Base-by-base conservation (phyloP, 2,888 invertebrate genomes). In the Itoplectis maculator region DNA sequence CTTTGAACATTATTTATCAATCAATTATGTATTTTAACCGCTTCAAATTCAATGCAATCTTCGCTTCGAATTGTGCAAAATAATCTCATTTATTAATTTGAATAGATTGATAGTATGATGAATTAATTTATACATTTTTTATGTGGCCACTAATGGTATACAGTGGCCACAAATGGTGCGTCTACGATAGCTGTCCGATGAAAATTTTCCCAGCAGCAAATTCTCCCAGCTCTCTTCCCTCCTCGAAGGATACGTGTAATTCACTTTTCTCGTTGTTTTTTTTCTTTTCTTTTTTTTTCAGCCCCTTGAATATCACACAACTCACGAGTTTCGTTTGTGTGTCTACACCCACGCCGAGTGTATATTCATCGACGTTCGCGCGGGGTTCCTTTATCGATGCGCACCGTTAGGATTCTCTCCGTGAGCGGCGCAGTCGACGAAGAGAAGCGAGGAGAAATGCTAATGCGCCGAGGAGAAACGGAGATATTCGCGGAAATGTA, bases 401-500 rank as follows among this genome's bases (percentile, higher is more conserved):
- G 23, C 45, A 59, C 72, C 72, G 72, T 72, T 72, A 72, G 45
- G 45, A 56, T 72, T 59, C 59, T 45, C 65, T 6, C 3, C 18
- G 61, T 35, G 35, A 1, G 35, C 40, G 51, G 18, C 69, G 7
- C 15, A n/a, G n/a, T n/a, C 5, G 37, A 15, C n/a, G 56, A 18
- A 59, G 15, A 29, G 51, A 37, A n/a, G 75, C 51, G 35, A 63
- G 61, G 49, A 72, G 61, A 54, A 72, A 73, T 59, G 70, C 65
- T 51, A 59, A 66, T 63, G 54, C 20, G 29, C 47, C 47, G 51
- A n/a, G n/a, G 51, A 61, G 76, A 74, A 82, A 70, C 65, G 82
- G 72, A 76, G 84, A 84, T 54, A 80, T 83, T 80, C 79, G 66
- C 66, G 79, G 82, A 83, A 83, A 75, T 66, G 75, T 75, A 56